Evolutionary conservation across 2,888 invertebrate genomes (phyloP), one percentile per base, ranked within the genome.

Genomic region (Eudemis profundana): DNA sequence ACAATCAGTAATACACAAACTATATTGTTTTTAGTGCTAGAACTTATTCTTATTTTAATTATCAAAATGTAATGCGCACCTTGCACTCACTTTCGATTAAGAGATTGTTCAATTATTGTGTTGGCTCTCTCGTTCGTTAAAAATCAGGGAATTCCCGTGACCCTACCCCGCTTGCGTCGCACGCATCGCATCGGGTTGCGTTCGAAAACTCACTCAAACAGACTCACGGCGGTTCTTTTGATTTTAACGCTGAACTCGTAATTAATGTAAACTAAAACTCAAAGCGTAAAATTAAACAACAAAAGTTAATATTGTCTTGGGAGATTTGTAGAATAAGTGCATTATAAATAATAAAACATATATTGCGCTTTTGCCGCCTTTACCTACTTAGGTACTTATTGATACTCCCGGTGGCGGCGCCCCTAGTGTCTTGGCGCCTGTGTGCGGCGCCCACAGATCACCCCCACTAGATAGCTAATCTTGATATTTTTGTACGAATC

Each of bases 241-340:
- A 44, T 61, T 51, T 61, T 61, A 51, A 61, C 61, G 42, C 51
- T 51, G 53, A 61, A 42, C 61, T 51, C 61, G 51, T 61, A 51
- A 61, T 42, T 51, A 61, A 36, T 61, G 61, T 51, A 51, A 61
- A 61, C 51, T 61, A 53, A 42, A 61, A 61, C 53, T 44, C 51
- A 44, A 61, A 61, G 44, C 61, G 53, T 61, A 61, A 61, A 61
- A 60, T 60, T 36, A 60, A 60, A 49, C 60, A 49, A 60, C 49
- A 60, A 36, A 49, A 36, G 60, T 60, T 49, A 27, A 42, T 36
- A 27, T 47, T 54, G 10, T 36, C 27, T 49, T 60, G 72, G 8
- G 29, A 29, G 7, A 29, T 5, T 23, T 23, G 23, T 23, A 4
- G 8, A 29, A 29, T 29, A 29, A 29, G 29, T 10, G 5, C 8